Base-by-base conservation (phyloP, 2,888 invertebrate species). In the Nemapogon koenigi region DNA sequence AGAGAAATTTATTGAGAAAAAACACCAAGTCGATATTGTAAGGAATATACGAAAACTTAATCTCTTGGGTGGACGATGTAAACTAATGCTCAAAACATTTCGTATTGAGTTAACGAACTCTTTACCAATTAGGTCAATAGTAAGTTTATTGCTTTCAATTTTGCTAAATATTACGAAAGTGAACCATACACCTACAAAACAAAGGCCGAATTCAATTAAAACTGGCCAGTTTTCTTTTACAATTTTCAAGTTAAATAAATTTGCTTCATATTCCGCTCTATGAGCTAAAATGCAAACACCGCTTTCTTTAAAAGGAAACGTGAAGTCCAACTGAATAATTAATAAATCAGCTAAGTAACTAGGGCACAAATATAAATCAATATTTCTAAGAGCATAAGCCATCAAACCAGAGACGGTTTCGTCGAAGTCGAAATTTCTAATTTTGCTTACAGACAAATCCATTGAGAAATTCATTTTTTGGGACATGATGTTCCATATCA, bases 1-100 rank as follows among this genome's bases (percentile, higher is more conserved):
- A 3, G 57, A 54, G 47, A 76, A 80, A 46, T 69, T 79, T 4
- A 79, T 46, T 3, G 72, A 38, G 42, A 76, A 80, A 42, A 66
- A 72, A 25, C 72, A 53, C 75, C 76, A 79, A 17, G 75, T 54
- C 2, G 63, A 55, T 13, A 67, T 47, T 1, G 50, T 42, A n/a
- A 75, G 46, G 44, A 67, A 71, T 39, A 76, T 54, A 6, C 72
- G 62, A 43, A 78, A 69, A 1, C 58, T 57, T 13, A 44, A 36
- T 11, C 51, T 52, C 35, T 49, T 62, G 1, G 76, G 68, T 2
- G 68, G 64, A 16, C 59, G 65, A 38, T 55, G 41, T 10, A 75
- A 43, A 36, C 59, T 59, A 15, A 72, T 51, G 2, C 61, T 58
- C 15, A 78, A 45, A 4, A 61, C 41, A 26, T 57, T 68, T 45